Conservation (phyloP, 2,888 invertebrate genomes). For the Standfussiana lucernea region DNA sequence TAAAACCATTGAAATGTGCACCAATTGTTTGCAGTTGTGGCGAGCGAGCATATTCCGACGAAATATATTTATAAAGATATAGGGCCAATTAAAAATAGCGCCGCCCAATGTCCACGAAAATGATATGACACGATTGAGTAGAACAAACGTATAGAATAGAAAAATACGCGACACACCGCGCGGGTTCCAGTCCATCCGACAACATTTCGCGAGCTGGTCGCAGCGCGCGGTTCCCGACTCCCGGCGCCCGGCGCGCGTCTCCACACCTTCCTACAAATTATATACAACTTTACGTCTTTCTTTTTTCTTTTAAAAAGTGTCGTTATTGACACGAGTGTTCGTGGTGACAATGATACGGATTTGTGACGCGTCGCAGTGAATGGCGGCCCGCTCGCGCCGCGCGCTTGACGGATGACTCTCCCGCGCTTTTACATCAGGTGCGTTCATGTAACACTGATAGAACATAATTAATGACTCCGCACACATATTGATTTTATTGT, state of each 20-base stretch:
- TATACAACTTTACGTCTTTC: constrained; percentile 36
- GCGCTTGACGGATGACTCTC: constrained; percentile 86
- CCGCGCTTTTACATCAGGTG: constrained; percentile 87
- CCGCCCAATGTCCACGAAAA: constrained; percentile 80
- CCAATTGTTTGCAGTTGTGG: constrained; percentile 43
- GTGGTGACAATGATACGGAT: constrained; percentile 81
- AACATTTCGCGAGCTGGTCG: constrained; percentile 87
- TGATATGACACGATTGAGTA: constrained; percentile 81
- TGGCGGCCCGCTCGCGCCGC: constrained; percentile 82
- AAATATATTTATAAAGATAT: constrained; percentile 62
- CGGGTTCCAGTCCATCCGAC: constrained; percentile 84
- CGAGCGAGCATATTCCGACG: constrained; percentile 31
- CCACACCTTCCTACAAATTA: constrained; percentile 35
- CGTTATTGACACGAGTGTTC: constrained; percentile 65
- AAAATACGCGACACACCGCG: constrained; percentile 82
- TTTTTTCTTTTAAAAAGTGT: constrained; percentile 66
- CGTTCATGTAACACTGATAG: constrained; percentile 84
- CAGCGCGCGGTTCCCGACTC: constrained; percentile 73
- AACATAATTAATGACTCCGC: constrained; percentile 75
- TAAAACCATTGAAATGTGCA: constrained; percentile 40
- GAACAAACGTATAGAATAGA: constrained; percentile 83
- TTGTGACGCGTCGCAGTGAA: constrained; percentile 79
- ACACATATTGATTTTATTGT: constrained; percentile 64
- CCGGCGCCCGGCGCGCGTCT: constrained; percentile 18
- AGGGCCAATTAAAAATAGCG: constrained; percentile 85